Percentiles rank a stretch among this genome's conserved stretches.
These are phyloP conservation scores for Ceratothoa steindachneri DNA, from an alignment of 2,888 invertebrate genomes.

Conservation along the genomic window DNA sequence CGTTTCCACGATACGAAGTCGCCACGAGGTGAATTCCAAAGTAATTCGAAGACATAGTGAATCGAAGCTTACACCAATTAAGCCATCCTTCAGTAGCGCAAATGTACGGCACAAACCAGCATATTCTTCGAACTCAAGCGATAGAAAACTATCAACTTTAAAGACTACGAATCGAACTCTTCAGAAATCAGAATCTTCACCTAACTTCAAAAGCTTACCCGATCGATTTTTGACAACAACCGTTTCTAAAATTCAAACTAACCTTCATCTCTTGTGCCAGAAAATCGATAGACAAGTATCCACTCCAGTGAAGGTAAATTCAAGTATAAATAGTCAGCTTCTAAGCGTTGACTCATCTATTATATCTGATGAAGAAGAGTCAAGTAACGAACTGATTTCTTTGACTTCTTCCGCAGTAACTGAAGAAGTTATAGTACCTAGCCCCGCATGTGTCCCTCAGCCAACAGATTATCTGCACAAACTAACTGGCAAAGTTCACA, in stretches of 20 bases:
- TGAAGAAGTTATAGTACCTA: background rate
- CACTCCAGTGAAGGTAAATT: background rate
- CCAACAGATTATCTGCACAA: background rate
- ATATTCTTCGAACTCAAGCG: background rate
- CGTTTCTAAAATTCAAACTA: conserved; percentile 6
- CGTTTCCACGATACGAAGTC: too few relatives aligned
- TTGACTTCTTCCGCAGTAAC: background rate
- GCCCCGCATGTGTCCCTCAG: background rate
- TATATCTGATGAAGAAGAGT: background rate
- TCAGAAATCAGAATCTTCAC: background rate
- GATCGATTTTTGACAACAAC: background rate
- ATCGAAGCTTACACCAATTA: background rate
- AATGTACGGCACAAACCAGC: background rate
- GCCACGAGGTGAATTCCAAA: too few relatives aligned
- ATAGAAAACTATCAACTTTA: background rate
- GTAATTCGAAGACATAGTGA: conserved; percentile 7
- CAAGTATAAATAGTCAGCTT: background rate
- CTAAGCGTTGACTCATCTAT: background rate
- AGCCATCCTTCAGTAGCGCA: background rate
- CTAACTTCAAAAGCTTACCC: background rate
- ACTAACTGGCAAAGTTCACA: background rate
- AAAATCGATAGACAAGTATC: background rate
- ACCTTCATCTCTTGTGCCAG: background rate
- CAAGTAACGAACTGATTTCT: background rate
- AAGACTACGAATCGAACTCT: background rate